phyloP scores from a whole-genome alignment of 2,113 vertebrate species.

The Hippocampus comes region DNA sequence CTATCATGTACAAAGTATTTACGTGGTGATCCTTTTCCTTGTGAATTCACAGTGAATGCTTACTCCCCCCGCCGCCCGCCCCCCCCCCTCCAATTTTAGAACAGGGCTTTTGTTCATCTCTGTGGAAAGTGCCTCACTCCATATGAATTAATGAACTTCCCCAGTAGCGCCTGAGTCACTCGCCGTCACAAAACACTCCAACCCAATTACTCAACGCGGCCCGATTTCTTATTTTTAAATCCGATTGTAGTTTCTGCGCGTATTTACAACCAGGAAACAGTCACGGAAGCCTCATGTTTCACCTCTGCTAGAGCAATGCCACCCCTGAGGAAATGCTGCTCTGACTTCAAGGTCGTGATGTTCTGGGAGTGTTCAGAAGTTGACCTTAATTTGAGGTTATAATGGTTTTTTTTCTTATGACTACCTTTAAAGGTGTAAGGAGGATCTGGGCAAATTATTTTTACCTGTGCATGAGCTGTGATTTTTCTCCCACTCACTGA shows the following conservation, averaged over 20 bases:
- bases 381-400: background rate
- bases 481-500: background rate
- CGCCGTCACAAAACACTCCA: background rate
- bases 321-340: background rate
- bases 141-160: constrained; percentile 3
- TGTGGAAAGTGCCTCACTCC: constrained; percentile 4
- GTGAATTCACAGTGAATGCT: background rate
- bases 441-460: background rate
- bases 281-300: background rate
- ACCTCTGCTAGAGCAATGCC: background rate
- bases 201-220: constrained; percentile 3
- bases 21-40: background rate
- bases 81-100: background rate
- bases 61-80: no score
- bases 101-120: background rate
- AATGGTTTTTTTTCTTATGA: background rate
- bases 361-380: background rate
- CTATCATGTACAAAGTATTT: background rate
- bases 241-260: background rate
- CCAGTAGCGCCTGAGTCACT: constrained; percentile 4
- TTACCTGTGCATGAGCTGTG: background rate
- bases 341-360: background rate
- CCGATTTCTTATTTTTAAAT: constrained; percentile 3
- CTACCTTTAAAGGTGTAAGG: background rate
- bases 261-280: background rate